Conservation (phyloP, 2,888 invertebrate species). For the Myathropa florea region DNA sequence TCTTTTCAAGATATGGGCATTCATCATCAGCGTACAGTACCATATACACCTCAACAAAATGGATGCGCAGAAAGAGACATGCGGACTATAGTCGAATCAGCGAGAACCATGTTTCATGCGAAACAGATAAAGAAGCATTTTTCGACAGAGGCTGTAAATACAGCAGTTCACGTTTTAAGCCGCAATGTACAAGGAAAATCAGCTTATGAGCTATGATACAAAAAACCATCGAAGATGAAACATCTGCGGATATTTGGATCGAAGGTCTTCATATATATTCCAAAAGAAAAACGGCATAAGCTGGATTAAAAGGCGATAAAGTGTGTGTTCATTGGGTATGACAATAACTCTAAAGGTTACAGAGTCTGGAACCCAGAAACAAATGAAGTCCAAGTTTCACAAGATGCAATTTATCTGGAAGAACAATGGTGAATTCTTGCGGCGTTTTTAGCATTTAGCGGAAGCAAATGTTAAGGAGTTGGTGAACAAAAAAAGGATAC, state of each 20-base stretch:
- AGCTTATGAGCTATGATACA: constrained; percentile 77
- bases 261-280: constrained; percentile 74
- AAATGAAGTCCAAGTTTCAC: too few species aligned
- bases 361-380: constrained; percentile 39
- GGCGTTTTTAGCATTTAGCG: not conserved
- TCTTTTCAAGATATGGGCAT: too few species aligned
- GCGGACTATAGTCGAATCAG: too few species aligned
- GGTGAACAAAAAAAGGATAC: not conserved
- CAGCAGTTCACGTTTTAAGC: too few species aligned
- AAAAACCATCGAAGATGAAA: not conserved
- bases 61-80: too few species aligned
- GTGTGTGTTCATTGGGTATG: constrained; percentile 73
- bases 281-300: constrained; percentile 75
- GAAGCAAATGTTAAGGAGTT: not conserved
- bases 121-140: too few species aligned
- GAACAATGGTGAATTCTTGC: not conserved
- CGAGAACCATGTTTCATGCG: too few species aligned
- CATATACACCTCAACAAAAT: too few species aligned
- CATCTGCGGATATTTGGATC: constrained; percentile 76
- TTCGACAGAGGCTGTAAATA: too few species aligned
- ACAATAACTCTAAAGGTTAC: constrained; percentile 74
- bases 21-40: too few species aligned
- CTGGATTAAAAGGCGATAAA: constrained; percentile 73
- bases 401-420: constrained; percentile 9
- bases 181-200: constrained; percentile 17